Evolutionary conservation across 2,888 invertebrate species (phyloP).

Genomic region (Lepidocyrtoides sp.): DNA sequence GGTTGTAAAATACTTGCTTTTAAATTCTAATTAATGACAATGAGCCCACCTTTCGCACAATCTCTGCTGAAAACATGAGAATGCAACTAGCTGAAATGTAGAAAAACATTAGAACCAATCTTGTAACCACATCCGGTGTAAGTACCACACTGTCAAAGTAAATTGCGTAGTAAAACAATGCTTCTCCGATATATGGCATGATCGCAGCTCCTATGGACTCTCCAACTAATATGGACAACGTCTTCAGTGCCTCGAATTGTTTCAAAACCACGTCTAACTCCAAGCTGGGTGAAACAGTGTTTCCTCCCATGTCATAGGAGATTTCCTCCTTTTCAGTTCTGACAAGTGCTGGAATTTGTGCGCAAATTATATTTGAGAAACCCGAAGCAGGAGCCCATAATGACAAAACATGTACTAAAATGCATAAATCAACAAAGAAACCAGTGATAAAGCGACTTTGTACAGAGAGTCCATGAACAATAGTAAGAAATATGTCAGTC

Average conservation of each 20-base stretch:
- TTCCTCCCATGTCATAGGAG: not conserved
- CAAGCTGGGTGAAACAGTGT: not conserved
- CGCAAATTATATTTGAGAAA: not conserved
- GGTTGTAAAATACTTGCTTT: no score
- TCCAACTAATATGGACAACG: conserved; percentile 42
- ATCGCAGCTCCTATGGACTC: conserved; percentile 42
- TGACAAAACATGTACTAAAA: conserved; percentile 36
- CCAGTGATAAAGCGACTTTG: conserved; percentile 50
- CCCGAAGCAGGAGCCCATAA: conserved; percentile 55
- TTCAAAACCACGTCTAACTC: conserved; percentile 26
- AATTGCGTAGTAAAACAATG: conserved; percentile 63
- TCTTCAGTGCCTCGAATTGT: conserved; percentile 66
- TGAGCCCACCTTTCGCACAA: conserved; percentile 47
- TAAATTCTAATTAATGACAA: no score
- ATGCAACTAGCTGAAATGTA: conserved; percentile 56
- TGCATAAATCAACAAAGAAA: conserved; percentile 59
- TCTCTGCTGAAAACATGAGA: conserved; percentile 63
- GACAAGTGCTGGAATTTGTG: not conserved
- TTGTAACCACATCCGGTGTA: conserved; percentile 31
- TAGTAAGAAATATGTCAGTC: not conserved
- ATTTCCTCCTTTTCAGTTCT: not conserved
- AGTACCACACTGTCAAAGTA: conserved; percentile 56
- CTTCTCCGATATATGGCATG: conserved; percentile 62
- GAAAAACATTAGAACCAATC: conserved; percentile 53
- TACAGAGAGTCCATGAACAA: conserved; percentile 40